phyloP scores from a whole-genome alignment of 1,140 invertebrate species.

The Ooceraea biroi region DNA sequence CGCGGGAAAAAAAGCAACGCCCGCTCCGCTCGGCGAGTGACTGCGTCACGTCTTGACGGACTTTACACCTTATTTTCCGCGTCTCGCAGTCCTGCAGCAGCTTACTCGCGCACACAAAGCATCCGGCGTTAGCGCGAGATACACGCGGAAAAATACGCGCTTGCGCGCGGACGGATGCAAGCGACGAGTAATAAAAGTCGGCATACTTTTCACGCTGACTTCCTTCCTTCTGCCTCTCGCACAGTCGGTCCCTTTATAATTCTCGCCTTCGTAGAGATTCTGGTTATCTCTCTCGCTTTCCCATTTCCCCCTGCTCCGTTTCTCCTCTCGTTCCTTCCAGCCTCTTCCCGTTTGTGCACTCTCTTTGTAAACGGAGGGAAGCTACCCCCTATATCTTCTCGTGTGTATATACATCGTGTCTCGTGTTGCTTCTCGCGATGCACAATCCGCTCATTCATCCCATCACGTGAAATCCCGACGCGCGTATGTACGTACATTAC shows the following conservation, averaged over 20 bases:
- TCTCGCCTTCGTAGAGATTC: conserved; percentile 48
- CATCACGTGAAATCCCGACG: neutral
- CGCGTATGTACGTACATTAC: neutral
- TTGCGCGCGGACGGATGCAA: conserved; percentile 6
- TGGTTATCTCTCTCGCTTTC: conserved; percentile 35
- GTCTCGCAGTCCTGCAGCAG: conserved; percentile 17
- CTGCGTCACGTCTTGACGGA: conserved; percentile 46
- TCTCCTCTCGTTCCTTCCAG: neutral
- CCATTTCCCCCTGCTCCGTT: neutral
- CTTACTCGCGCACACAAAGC: neutral
- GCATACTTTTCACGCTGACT: conserved; percentile 61
- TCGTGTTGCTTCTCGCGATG: conserved; percentile 15
- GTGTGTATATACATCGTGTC: conserved; percentile 2
- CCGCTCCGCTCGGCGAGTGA: conserved; percentile 20
- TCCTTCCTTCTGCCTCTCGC: conserved; percentile 19
- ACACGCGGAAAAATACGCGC: conserved; percentile 25
- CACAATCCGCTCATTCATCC: conserved; percentile 23
- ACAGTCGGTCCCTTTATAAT: conserved; percentile 36
- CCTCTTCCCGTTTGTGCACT: neutral
- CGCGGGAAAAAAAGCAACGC: conserved; percentile 25
- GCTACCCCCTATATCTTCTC: neutral
- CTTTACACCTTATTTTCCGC: conserved; percentile 46
- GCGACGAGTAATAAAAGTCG: conserved; percentile 63
- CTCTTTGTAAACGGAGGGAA: neutral
- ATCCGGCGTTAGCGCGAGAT: conserved; percentile 13